Percentiles rank a stretch among this genome's conserved stretches.
Conservation (phyloP, 2,888 invertebrate species). For the Boloria euphrosyne region DNA sequence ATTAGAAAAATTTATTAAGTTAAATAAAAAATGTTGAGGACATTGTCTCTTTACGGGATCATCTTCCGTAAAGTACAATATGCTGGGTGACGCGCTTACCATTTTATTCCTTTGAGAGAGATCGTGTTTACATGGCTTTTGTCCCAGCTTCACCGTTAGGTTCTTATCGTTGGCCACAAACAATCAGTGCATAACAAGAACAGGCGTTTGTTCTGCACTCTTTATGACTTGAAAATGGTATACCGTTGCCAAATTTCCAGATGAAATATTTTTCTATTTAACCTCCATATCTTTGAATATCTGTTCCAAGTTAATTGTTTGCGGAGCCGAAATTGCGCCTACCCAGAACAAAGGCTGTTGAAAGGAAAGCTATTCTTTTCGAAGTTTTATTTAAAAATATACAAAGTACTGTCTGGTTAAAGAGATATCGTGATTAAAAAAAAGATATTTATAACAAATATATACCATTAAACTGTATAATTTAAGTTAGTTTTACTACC, state of each 20-base stretch:
- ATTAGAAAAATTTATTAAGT: background rate
- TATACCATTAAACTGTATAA: background rate
- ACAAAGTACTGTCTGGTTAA: conserved; percentile 22
- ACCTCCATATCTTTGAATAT: conserved; percentile 28
- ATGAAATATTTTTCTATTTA: conserved; percentile 36
- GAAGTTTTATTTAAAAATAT: conserved; percentile 11
- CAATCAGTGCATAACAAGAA: conserved; percentile 71
- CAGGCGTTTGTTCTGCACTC: conserved; percentile 52
- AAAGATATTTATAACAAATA: background rate
- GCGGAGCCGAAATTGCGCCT: conserved; percentile 36
- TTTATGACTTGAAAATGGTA: conserved; percentile 47
- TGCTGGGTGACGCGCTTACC: conserved; percentile 25
- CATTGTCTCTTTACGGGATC: conserved; percentile 9
- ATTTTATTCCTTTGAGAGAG: conserved; percentile 41
- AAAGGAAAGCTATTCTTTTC: conserved; percentile 26
- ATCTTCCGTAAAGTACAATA: conserved; percentile 30
- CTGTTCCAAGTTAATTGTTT: conserved; percentile 37
- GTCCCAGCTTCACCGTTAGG: conserved; percentile 61
- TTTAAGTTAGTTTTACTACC: too few relatives aligned
- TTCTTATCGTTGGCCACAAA: conserved; percentile 49
- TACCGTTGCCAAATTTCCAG: conserved; percentile 46
- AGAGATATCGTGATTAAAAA: conserved; percentile 1
- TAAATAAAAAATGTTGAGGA: background rate
- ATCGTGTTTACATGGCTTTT: conserved; percentile 44
- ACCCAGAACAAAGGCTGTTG: conserved; percentile 32